phyloP scores from a whole-genome alignment of 2,113 vertebrate species.

The Ranitomeya variabilis region DNA sequence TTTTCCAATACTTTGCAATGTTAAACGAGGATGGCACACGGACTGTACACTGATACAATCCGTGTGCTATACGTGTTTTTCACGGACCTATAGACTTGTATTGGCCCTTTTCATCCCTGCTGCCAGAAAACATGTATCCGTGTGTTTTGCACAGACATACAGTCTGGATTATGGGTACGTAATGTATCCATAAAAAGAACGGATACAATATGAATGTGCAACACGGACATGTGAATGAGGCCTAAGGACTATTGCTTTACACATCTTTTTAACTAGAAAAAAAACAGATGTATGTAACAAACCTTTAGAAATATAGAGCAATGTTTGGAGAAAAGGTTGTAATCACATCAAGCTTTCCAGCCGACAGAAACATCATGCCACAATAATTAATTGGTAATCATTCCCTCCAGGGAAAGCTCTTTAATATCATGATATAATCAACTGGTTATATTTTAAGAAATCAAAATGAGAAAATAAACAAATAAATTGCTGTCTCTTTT shows the following conservation, averaged over 20 bases:
- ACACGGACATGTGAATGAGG: background rate
- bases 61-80: no score
- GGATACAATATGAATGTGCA: no score
- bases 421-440: conserved; percentile 30
- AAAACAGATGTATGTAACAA: background rate
- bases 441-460: conserved; percentile 25
- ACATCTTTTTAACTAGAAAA: background rate
- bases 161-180: no score
- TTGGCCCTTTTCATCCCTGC: no score
- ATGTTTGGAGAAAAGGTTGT: conserved; percentile 1
- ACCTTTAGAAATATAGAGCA: background rate
- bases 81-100: no score
- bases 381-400: conserved; percentile 38
- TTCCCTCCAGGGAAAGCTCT: background rate
- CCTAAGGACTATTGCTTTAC: background rate
- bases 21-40: no score
- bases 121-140: no score
- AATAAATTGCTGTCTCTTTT: background rate
- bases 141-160: no score
- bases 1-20: no score
- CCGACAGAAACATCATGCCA: conserved; percentile 16
- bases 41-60: no score
- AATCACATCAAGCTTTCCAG: conserved; percentile 25
- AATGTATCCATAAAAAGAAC: no score
- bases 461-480: conserved; percentile 9